Base-by-base conservation (phyloP, 2,797 vertebrate species). In the Oryzias sinensis region DNA sequence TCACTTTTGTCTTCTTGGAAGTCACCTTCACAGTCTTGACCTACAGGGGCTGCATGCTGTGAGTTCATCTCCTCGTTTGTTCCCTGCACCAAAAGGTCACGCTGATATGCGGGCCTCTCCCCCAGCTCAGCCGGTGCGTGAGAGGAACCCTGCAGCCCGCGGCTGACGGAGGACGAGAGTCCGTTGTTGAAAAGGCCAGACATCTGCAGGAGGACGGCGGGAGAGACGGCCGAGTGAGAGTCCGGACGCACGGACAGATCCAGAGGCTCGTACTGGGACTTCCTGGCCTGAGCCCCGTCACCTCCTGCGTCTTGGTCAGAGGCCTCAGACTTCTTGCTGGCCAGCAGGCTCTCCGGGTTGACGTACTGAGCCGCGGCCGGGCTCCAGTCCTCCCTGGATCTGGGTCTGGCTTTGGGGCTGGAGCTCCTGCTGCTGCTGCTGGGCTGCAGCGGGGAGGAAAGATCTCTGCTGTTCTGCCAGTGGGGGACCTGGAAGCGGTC, bases 241-340 rank as follows among this genome's bases (percentile, higher is more conserved):
- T 97, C 96, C 0, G 94, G 94, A 73, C 94, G 88, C 49, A 96
- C 87, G 0, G 96, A 98, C 81, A 98, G 84, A 87, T 98, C 96
- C 63, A 98, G 87, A 16, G 96, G 96, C 82, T 98, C 95, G 0
- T 95, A 93, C 68, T 98, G 95, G 0, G 94, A 94, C 81, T 95
- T 96, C 65, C 92, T 93, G 47, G 89, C 66, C 82, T 87, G 93
- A 53, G 81, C 44, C 49, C 4, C 25, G 3, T 87, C 88, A 85
- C 14, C 60, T 1, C 79, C 80, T 13, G 70, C 58, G 14, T 93
- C 93, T 67, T 90, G 91, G 79, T 93, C 93, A 0, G 74, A 24
- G 0, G 67, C 52, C 17, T 82, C 74, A 7, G 84, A 25, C 77
- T 89, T 81, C 64, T 80, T 85, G 68, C 59, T 82, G 54, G 59